Evolutionary conservation across 1,140 invertebrate species (phyloP).

Genomic region (Drosophila burlai): DNA sequence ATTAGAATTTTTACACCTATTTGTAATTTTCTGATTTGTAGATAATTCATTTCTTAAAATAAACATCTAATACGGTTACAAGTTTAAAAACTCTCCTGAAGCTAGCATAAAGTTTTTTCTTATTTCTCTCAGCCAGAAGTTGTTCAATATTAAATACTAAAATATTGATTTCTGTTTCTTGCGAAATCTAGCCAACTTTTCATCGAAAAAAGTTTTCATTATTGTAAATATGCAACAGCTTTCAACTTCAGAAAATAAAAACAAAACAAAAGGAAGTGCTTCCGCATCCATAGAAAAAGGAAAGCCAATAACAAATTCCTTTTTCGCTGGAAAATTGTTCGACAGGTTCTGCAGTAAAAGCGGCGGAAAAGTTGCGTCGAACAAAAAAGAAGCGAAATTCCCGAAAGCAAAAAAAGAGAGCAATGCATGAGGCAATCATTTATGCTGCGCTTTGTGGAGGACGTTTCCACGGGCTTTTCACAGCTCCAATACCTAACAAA

Average conservation of each 20-base stretch:
- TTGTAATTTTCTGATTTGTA: background rate
- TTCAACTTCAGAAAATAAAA: constrained; percentile 1
- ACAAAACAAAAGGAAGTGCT: constrained; percentile 23
- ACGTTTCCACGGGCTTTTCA: constrained; percentile 43
- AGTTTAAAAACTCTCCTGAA: background rate
- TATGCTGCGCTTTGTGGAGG: constrained; percentile 41
- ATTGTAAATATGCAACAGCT: constrained; percentile 62
- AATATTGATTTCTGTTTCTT: constrained; percentile 7
- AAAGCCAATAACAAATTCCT: constrained; percentile 63
- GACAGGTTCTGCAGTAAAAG: constrained; percentile 29
- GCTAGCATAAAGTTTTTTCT: background rate
- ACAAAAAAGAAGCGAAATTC: constrained; percentile 12
- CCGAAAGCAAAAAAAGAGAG: constrained; percentile 12
- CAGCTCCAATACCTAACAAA: constrained; percentile 12
- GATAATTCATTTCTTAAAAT: background rate
- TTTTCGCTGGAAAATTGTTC: constrained; percentile 48
- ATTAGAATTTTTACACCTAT: background rate
- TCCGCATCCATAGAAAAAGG: constrained; percentile 4
- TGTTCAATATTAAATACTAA: background rate
- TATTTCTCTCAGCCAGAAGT: background rate
- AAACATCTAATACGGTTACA: background rate
- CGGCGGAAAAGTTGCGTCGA: constrained; percentile 35
- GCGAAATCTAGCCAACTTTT: background rate
- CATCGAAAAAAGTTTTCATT: constrained; percentile 52
- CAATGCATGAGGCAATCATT: constrained; percentile 49